A percentile compares a stretch with the other conserved stretches of the same genome.
Conservation (phyloP, 35 echinoderm and acorn worm species). For the Holothuria glaberrima region DNA sequence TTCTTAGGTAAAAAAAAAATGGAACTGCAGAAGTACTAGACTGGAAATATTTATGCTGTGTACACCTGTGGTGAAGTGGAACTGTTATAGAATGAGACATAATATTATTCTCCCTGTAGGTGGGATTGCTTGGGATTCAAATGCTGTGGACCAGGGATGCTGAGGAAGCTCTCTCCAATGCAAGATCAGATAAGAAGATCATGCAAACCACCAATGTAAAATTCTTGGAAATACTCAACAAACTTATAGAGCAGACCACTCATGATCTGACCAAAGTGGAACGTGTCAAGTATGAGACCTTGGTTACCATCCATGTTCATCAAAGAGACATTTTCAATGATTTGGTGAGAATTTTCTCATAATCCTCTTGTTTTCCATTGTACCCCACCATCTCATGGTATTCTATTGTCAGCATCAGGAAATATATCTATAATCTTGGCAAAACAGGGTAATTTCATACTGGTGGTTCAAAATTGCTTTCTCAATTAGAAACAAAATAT, state of each 20-base stretch:
- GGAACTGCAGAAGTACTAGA: too few relatives aligned
- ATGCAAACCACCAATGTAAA: slow-evolving; percentile 92
- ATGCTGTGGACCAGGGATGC: slow-evolving; percentile 99
- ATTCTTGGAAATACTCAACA: slow-evolving; percentile 93
- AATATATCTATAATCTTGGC: too few relatives aligned
- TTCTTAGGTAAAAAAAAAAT: too few relatives aligned
- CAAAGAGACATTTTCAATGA: slow-evolving; percentile 99
- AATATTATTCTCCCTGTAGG: slow-evolving; percentile 40
- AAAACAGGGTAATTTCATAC: too few relatives aligned
- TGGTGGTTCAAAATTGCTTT: too few relatives aligned
- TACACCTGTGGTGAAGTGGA: too few relatives aligned
- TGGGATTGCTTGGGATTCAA: slow-evolving; percentile 96
- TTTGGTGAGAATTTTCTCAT: slow-evolving; percentile 65
- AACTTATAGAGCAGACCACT: slow-evolving; percentile 95
- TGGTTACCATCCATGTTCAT: slow-evolving; percentile 99
- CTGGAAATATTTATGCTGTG: too few relatives aligned
- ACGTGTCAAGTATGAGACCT: slow-evolving; percentile 95
- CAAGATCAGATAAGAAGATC: slow-evolving; percentile 95
- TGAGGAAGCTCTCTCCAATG: slow-evolving; percentile 89
- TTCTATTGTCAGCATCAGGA: too few relatives aligned
- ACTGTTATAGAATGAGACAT: too few relatives aligned
- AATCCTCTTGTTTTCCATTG: too few relatives aligned
- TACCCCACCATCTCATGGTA: too few relatives aligned
- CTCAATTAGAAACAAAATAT: too few relatives aligned
- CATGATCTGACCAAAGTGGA: slow-evolving; percentile 99